phyloP scores from a whole-genome alignment of 1,140 invertebrate species.

The Diprion similis region DNA sequence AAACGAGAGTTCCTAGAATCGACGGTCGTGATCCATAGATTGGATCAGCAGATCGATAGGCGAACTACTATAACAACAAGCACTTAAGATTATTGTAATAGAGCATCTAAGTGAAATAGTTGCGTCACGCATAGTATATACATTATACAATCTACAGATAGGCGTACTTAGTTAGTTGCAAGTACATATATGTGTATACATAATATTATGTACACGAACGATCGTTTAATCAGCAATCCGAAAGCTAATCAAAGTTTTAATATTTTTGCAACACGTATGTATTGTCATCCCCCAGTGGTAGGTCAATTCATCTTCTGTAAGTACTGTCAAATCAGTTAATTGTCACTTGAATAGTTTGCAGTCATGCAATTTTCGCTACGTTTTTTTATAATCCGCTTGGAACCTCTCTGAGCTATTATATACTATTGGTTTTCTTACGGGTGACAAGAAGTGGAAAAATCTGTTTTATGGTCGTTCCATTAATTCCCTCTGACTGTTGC shows the following conservation, averaged over 20 bases:
- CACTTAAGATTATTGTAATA: no score
- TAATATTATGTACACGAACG: not conserved
- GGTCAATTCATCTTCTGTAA: not conserved
- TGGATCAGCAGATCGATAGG: no score
- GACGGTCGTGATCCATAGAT: no score
- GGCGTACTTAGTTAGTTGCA: no score
- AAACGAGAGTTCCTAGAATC: no score
- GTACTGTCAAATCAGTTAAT: not conserved
- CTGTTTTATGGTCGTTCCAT: not conserved
- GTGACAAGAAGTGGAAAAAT: not conserved
- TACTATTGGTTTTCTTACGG: not conserved
- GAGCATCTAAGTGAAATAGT: no score
- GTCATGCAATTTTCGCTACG: not conserved
- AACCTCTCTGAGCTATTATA: not conserved
- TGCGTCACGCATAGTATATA: no score
- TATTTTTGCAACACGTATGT: not conserved
- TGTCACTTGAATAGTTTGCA: not conserved
- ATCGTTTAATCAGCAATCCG: not conserved
- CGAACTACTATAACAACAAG: no score
- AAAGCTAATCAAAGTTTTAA: no score
- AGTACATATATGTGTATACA: no score
- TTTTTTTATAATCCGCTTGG: not conserved
- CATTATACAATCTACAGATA: no score
- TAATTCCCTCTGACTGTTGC: not conserved
- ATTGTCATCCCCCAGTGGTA: not conserved